Base-by-base conservation (phyloP, 2,888 invertebrate species). In the Globia sparganii region DNA sequence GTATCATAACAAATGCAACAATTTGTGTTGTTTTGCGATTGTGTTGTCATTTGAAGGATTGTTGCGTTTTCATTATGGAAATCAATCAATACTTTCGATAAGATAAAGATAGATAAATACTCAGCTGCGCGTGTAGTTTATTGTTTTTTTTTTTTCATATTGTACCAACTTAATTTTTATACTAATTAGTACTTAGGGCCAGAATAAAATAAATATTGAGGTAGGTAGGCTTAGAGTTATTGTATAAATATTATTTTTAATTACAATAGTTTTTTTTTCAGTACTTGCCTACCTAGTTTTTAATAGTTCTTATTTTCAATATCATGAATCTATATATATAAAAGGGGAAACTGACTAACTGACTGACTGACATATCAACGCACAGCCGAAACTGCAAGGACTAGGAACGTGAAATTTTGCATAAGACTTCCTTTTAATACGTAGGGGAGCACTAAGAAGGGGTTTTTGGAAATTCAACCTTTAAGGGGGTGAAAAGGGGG, bases 71-170 rank as follows among this genome's bases (percentile, higher is more conserved):
- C 2, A 46, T 37, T 62, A 37, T 46, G 40, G 43, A 53, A 37
- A 75, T 61, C 13, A 34, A 66, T 75, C 49, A 37, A 59, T 59
- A 43, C 18, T 65, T 43, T 25, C n/a, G 83, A 66, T 56, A 58
- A 58, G 67, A 59, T 83, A 78, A 31, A 49, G 2, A 37, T 61
- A 43, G 49, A 58, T 81, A 37, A 58, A 67, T 73, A 68, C 18
- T 37, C 61, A 67, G 61, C 81, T 79, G 61, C 40, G 56, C 25
- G 11, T 46, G 56, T 11, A 40, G 15, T 74, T 31, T 13, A 40
- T 15, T 40, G 28, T 31, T 28, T 46, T 46, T 34, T 53, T 31
- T 28, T 46, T 46, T 34, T 53, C 13, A 9, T 69, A 21, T 11
- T 21, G 28, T 69, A 37, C n/a, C 21, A 53, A 53, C 37, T 37